phyloP scores from a whole-genome alignment of 2,888 invertebrate genomes.

The Aproaerema taeniolella region DNA sequence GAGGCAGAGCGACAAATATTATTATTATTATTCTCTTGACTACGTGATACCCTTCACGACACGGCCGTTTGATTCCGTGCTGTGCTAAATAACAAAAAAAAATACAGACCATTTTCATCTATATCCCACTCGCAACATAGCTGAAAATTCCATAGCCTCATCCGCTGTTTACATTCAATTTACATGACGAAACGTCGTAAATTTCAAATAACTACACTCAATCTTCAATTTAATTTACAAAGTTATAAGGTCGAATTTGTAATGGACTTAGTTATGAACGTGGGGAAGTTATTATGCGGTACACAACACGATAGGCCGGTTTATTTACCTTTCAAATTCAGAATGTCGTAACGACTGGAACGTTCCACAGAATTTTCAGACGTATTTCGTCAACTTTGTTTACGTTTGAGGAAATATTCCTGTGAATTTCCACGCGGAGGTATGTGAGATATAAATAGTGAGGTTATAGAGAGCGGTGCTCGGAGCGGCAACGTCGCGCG shows the following conservation, averaged over 20 bases:
- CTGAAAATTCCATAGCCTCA: background rate
- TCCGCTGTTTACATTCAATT: background rate
- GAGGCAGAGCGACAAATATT: background rate
- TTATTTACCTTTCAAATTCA: background rate
- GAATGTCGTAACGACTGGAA: background rate
- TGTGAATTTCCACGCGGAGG: background rate
- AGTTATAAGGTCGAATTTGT: too few species aligned
- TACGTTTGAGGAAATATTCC: background rate
- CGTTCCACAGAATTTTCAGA: background rate
- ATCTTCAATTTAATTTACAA: too few species aligned
- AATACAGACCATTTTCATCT: background rate
- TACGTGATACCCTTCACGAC: constrained; percentile 2
- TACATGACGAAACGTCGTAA: background rate
- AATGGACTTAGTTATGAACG: too few species aligned
- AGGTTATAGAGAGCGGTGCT: constrained; percentile 31
- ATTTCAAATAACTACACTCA: background rate
- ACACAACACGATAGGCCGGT: background rate
- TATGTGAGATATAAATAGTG: background rate
- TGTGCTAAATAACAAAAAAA: background rate
- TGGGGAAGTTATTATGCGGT: too few species aligned
- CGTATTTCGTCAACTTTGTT: background rate
- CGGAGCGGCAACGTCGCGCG: constrained; percentile 49
- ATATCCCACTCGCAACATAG: background rate
- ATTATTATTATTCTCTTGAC: constrained; percentile 2
- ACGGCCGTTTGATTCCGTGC: background rate